Conservation (phyloP, 2,888 invertebrate species). For the Phragmatobia fuliginosa region DNA sequence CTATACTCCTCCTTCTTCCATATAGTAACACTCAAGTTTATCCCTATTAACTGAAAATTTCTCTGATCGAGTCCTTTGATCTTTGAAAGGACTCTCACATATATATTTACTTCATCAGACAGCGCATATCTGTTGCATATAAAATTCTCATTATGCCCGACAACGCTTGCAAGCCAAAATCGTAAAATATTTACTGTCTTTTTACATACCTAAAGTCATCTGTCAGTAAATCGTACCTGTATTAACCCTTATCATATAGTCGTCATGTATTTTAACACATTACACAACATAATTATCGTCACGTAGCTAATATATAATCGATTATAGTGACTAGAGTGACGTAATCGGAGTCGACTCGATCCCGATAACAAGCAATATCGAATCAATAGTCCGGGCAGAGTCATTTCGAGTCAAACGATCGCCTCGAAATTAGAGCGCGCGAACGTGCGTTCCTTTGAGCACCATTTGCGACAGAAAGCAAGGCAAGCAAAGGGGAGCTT, state of each 20-base stretch:
- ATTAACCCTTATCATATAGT: background rate
- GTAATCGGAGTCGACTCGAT: slow-evolving; percentile 25
- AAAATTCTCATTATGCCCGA: slow-evolving; percentile 2
- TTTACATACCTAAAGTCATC: background rate
- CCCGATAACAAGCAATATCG: slow-evolving; percentile 52
- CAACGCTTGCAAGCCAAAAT: slow-evolving; percentile 2
- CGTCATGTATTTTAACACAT: background rate
- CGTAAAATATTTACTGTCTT: slow-evolving; percentile 6
- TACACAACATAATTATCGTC: slow-evolving; percentile 13
- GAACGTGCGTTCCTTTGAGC: slow-evolving; percentile 80
- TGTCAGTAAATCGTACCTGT: background rate
- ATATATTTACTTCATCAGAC: background rate
- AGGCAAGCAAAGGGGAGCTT: slow-evolving; percentile 72
- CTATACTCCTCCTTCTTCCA: background rate
- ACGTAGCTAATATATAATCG: slow-evolving; percentile 15
- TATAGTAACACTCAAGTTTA: background rate
- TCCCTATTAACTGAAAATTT: background rate
- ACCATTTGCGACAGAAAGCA: slow-evolving; percentile 71
- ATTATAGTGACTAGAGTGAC: slow-evolving; percentile 34
- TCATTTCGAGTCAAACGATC: slow-evolving; percentile 57
- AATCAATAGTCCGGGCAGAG: slow-evolving; percentile 54
- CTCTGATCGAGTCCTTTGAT: background rate
- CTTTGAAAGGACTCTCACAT: background rate
- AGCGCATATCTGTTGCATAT: slow-evolving; percentile 1
- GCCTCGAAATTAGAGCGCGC: slow-evolving; percentile 76